phyloP scores from a whole-genome alignment of 2,888 invertebrate genomes.

The Euzetes globulus region DNA sequence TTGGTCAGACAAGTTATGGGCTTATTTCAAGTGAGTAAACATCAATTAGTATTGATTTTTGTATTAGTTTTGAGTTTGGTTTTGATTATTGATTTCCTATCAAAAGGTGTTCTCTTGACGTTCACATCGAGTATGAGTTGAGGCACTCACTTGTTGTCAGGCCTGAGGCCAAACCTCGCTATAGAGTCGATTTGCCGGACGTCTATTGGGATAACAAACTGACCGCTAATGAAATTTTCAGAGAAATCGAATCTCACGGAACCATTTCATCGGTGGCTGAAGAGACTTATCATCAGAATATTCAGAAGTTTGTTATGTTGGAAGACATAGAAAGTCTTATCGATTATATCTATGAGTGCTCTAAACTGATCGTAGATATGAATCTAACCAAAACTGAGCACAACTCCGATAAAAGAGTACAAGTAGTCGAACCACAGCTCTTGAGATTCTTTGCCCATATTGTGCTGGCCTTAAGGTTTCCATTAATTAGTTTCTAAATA shows the following conservation, averaged over 20 bases:
- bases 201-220: constrained; percentile 43
- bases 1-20: constrained; percentile 89
- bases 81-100: not conserved
- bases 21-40: constrained; percentile 60
- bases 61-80: not conserved
- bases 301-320: constrained; percentile 76
- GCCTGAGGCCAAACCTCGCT: constrained; percentile 43
- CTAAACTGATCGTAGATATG: constrained; percentile 25
- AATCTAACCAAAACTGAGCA: not conserved
- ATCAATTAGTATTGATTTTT: constrained; percentile 17
- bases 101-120: constrained; percentile 52
- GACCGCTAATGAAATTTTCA: constrained; percentile 36
- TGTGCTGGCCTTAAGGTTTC: constrained; percentile 66
- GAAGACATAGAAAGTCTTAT: constrained; percentile 55
- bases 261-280: constrained; percentile 43
- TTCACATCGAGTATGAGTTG: constrained; percentile 71
- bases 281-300: constrained; percentile 49
- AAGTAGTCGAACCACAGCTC: constrained; percentile 50
- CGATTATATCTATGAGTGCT: constrained; percentile 37
- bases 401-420: not conserved
- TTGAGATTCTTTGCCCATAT: constrained; percentile 77
- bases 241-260: constrained; percentile 31
- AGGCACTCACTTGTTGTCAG: constrained; percentile 53
- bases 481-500: not conserved
- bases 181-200: constrained; percentile 42